These are phyloP conservation scores for Pandion haliaetus DNA, from an alignment of 2,113 vertebrate genomes.

Conservation along the genomic window DNA sequence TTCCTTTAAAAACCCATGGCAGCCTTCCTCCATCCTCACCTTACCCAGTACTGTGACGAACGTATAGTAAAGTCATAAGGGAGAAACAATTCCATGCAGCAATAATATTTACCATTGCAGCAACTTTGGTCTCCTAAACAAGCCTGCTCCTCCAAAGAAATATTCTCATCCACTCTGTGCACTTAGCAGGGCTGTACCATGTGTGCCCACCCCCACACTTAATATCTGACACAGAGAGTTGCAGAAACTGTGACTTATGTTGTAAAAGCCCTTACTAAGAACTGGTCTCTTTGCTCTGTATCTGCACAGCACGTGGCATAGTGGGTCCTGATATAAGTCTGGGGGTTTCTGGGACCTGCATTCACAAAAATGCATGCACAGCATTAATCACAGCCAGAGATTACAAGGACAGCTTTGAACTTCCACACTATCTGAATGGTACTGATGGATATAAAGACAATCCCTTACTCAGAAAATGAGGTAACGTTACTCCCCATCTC, in stretches of 20 bases:
- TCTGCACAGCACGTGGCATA: rapidly evolving
- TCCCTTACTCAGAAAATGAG: neutral
- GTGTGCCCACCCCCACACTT: neutral
- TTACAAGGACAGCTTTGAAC: neutral
- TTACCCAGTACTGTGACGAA: neutral
- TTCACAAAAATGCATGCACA: neutral
- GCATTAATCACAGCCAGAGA: rapidly evolving
- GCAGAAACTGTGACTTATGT: neutral
- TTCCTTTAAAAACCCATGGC: neutral
- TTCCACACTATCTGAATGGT: neutral
- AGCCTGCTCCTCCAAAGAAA: neutral
- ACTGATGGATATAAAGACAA: neutral
- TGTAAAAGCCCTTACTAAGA: neutral
- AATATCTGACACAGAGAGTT: neutral
- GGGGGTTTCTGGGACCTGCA: neutral
- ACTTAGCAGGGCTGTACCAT: neutral
- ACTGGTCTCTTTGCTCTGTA: neutral
- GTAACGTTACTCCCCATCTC: neutral
- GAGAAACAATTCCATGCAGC: neutral
- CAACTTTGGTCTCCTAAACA: neutral
- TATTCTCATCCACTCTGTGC: neutral
- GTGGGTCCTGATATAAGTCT: rapidly evolving
- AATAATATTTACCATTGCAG: neutral
- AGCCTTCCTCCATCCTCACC: neutral
- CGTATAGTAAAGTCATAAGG: neutral